Evolutionary conservation across 1,140 invertebrate species (phyloP).

Genomic region (Wiebesia pumilae): DNA sequence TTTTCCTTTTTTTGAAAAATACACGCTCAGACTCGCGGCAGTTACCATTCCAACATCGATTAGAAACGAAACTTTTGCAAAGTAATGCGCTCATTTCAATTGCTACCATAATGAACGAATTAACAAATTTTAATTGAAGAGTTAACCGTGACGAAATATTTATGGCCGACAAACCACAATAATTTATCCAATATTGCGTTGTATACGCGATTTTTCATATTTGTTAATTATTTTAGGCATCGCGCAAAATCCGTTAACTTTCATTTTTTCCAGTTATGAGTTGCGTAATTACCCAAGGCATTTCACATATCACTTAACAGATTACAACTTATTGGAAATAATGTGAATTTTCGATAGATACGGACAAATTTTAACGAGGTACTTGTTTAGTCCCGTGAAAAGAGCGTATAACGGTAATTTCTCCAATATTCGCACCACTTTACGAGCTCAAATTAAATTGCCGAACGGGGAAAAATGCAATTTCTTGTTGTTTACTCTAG

Average conservation of each 20-base stretch:
- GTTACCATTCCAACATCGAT: no score
- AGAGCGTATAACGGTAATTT: neutral
- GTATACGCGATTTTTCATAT: neutral
- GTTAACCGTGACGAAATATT: neutral
- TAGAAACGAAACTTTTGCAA: no score
- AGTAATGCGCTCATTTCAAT: no score
- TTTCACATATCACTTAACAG: neutral
- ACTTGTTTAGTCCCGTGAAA: neutral
- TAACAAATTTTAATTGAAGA: neutral
- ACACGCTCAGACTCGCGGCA: no score
- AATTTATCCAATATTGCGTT: neutral
- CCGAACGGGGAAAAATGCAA: neutral
- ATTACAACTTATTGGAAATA: slow-evolving; percentile 2
- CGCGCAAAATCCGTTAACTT: neutral
- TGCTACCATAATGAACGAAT: neutral
- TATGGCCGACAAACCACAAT: neutral
- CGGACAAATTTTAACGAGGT: neutral
- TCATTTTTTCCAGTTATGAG: neutral
- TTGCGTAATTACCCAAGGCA: neutral
- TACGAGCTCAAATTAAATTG: neutral
- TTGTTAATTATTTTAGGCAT: neutral
- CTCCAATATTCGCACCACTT: neutral
- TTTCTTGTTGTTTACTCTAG: neutral
- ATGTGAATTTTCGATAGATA: neutral
- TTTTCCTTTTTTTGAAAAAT: no score